phyloP scores from a whole-genome alignment of 2,797 vertebrate species.

The Argyrosomus regius region DNA sequence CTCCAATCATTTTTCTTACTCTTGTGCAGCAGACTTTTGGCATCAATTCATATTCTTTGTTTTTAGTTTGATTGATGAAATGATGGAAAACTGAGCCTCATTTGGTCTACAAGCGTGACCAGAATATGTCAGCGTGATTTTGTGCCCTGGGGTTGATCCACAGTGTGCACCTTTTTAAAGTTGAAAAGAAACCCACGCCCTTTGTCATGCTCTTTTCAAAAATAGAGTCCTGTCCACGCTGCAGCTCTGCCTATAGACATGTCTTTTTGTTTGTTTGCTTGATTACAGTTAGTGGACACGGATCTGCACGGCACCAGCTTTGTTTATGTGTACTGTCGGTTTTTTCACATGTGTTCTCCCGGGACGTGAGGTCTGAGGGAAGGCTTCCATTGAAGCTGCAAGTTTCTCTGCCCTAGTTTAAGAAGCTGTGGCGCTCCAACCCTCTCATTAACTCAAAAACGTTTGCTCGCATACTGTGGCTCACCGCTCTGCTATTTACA shows the following conservation, averaged over 20 bases:
- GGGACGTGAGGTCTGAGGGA: conserved; percentile 67
- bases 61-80: conserved; percentile 39
- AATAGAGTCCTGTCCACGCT: conserved; percentile 5
- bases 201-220: conserved; percentile 25
- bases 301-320: conserved; percentile 31
- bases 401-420: conserved; percentile 73
- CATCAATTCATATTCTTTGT: conserved; percentile 36
- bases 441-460: conserved; percentile 79
- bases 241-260: conserved; percentile 28
- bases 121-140: conserved; percentile 32
- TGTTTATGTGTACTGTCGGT: conserved; percentile 59
- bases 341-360: conserved; percentile 58
- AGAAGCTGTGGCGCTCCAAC: conserved; percentile 61
- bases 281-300: conserved; percentile 42
- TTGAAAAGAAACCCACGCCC: conserved; percentile 39
- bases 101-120: conserved; percentile 1
- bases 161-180: conserved; percentile 14
- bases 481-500: conserved; percentile 78
- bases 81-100: conserved; percentile 34
- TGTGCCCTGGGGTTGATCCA: conserved; percentile 24
- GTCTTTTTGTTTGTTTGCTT: conserved; percentile 53
- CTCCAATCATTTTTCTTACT: not conserved
- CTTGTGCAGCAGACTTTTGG: conserved; percentile 23
- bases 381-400: conserved; percentile 61
- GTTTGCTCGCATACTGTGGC: conserved; percentile 74